Evolutionary conservation across 2,113 vertebrate genomes (phyloP).

Genomic region (Corapipo altera): DNA sequence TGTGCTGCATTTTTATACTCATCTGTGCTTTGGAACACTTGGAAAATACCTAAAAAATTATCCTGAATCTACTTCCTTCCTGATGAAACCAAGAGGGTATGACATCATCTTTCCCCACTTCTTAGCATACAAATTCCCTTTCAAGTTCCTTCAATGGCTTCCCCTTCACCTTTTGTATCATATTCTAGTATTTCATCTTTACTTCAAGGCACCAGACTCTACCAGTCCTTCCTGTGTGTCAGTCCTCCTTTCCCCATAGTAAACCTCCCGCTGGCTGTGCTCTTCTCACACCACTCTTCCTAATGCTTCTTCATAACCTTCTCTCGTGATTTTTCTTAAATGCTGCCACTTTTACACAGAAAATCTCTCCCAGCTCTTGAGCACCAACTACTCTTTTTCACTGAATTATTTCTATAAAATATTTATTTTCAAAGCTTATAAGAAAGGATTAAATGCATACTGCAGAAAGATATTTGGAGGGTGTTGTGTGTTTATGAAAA

Average conservation of each 20-base stretch:
- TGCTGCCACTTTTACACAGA: neutral
- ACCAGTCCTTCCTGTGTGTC: neutral
- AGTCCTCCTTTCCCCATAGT: neutral
- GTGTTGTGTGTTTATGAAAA: neutral
- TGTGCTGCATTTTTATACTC: neutral
- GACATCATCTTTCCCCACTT: neutral
- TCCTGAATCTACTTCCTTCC: neutral
- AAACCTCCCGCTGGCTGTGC: neutral
- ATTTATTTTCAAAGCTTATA: neutral
- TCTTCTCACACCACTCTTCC: neutral
- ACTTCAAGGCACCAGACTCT: conserved; percentile 17
- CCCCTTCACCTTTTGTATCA: neutral
- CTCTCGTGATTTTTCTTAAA: conserved; percentile 11
- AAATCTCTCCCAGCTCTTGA: neutral
- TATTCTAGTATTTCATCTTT: conserved; percentile 16
- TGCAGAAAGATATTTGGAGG: neutral
- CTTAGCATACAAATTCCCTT: neutral
- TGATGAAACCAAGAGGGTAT: neutral
- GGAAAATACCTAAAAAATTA: neutral
- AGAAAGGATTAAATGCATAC: neutral
- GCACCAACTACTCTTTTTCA: neutral
- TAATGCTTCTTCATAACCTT: conserved; percentile 15
- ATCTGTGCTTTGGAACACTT: neutral
- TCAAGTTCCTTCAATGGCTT: conserved; percentile 28
- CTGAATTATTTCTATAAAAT: neutral